A percentile compares a stretch with the other conserved stretches of the same genome.
Conservation (phyloP, 1,140 invertebrate genomes). For the Chlorops oryzae region DNA sequence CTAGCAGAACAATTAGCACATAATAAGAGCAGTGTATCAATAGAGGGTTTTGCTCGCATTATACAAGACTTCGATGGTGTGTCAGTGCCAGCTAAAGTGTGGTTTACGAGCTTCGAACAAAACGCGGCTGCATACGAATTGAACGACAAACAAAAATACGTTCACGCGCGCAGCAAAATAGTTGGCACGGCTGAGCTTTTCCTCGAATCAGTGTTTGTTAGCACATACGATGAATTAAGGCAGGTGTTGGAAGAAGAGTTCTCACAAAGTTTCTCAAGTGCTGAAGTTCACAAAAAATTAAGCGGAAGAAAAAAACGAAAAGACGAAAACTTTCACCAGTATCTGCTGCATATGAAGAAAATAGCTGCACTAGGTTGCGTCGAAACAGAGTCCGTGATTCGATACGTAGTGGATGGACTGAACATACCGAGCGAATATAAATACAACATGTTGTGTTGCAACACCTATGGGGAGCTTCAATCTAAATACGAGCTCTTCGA, state of each 20-base stretch:
- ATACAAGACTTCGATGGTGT: slow-evolving; percentile 6
- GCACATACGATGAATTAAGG: not conserved
- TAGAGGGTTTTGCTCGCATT: slow-evolving; percentile 1
- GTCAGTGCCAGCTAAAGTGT: not conserved
- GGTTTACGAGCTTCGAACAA: not conserved
- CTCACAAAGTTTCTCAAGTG: not conserved
- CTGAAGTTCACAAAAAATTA: not conserved
- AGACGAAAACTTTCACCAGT: slow-evolving; percentile 1
- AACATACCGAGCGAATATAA: too few species aligned
- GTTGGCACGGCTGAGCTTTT: not conserved
- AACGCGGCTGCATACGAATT: slow-evolving; percentile 8
- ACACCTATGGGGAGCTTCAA: too few species aligned
- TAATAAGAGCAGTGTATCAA: not conserved
- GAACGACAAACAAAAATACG: slow-evolving; percentile 11
- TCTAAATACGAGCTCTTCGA: too few species aligned
- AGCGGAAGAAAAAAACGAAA: not conserved
- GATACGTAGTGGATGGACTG: too few species aligned
- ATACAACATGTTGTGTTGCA: too few species aligned
- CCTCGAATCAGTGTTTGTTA: slow-evolving; percentile 2
- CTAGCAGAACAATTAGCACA: too few species aligned
- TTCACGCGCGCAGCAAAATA: slow-evolving; percentile 10
- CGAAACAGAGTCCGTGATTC: too few species aligned
- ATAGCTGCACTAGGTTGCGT: too few species aligned
- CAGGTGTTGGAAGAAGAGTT: not conserved
- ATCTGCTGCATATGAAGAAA: not conserved